Percentiles rank a stretch among this genome's conserved stretches.
Evolutionary conservation across 2,113 vertebrate genomes (phyloP).

Genomic region (Ptyas mucosa): DNA sequence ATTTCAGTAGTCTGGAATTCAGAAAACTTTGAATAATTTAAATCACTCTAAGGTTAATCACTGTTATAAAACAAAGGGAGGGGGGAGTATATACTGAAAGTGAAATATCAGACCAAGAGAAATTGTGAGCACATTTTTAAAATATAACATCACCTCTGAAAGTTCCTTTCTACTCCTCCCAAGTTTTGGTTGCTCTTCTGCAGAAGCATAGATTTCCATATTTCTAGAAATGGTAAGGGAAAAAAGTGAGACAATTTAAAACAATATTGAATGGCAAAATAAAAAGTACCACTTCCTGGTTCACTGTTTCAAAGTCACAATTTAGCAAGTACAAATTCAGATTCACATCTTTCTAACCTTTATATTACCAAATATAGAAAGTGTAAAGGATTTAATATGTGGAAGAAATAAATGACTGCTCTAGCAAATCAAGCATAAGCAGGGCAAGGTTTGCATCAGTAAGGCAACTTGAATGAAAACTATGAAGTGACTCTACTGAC

Average conservation of each 20-base stretch:
- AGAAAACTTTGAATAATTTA: not conserved
- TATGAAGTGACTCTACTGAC: not conserved
- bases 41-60: not conserved
- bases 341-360: not conserved
- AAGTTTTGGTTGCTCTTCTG: constrained; percentile 86
- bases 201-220: constrained; percentile 86
- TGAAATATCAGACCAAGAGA: not conserved
- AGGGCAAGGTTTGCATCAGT: not conserved
- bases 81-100: not conserved
- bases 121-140: not conserved
- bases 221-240: constrained; percentile 68
- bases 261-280: constrained; percentile 4
- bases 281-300: not conserved
- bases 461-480: not conserved
- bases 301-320: not conserved
- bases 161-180: constrained; percentile 84
- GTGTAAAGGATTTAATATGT: not conserved
- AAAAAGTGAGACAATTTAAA: not conserved
- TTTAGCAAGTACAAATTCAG: not conserved
- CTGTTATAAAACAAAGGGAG: not conserved
- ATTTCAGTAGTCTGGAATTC: not conserved
- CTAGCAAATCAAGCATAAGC: not conserved
- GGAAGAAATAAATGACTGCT: not conserved
- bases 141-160: constrained; percentile 80
- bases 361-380: not conserved